phyloP scores from a whole-genome alignment of 2,797 vertebrate species.

The Gastrophryne carolinensis region DNA sequence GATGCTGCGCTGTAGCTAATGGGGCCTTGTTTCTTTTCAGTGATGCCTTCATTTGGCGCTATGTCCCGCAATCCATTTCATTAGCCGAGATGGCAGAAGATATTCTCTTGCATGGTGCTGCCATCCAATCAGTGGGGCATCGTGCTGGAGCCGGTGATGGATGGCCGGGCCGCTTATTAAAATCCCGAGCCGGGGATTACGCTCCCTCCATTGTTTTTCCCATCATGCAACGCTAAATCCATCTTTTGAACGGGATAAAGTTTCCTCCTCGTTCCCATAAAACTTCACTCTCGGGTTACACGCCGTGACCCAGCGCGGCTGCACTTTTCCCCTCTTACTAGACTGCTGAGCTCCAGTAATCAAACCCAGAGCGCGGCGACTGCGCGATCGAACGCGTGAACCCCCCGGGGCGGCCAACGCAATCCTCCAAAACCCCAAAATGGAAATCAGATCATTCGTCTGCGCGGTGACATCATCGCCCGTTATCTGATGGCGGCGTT shows the following conservation, averaged over 20 bases:
- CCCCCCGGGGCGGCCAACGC: slow-evolving; percentile 56
- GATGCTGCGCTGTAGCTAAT: too few relatives aligned
- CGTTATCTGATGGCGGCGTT: slow-evolving; percentile 65
- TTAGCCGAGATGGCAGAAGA: not conserved
- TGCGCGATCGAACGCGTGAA: slow-evolving; percentile 46
- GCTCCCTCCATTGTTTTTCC: slow-evolving; percentile 64
- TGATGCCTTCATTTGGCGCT: too few relatives aligned
- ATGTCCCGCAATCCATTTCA: too few relatives aligned
- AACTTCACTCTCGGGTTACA: slow-evolving; percentile 71
- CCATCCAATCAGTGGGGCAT: not conserved
- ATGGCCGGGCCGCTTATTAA: slow-evolving; percentile 56
- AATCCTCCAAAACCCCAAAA: slow-evolving; percentile 54
- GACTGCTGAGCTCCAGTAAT: slow-evolving; percentile 66
- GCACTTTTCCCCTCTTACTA: slow-evolving; percentile 65
- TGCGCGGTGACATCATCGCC: slow-evolving; percentile 63
- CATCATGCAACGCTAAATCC: slow-evolving; percentile 63
- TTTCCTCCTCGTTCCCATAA: slow-evolving; percentile 67
- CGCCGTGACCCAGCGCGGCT: slow-evolving; percentile 63
- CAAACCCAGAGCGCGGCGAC: slow-evolving; percentile 66
- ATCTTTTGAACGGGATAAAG: slow-evolving; percentile 60
- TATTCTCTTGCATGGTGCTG: not conserved
- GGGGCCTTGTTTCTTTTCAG: too few relatives aligned
- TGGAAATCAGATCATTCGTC: slow-evolving; percentile 63
- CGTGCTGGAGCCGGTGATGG: slow-evolving; percentile 55
- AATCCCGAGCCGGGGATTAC: slow-evolving; percentile 58